phyloP scores from a whole-genome alignment of 2,888 invertebrate species.

The Pachydiplax longipennis region DNA sequence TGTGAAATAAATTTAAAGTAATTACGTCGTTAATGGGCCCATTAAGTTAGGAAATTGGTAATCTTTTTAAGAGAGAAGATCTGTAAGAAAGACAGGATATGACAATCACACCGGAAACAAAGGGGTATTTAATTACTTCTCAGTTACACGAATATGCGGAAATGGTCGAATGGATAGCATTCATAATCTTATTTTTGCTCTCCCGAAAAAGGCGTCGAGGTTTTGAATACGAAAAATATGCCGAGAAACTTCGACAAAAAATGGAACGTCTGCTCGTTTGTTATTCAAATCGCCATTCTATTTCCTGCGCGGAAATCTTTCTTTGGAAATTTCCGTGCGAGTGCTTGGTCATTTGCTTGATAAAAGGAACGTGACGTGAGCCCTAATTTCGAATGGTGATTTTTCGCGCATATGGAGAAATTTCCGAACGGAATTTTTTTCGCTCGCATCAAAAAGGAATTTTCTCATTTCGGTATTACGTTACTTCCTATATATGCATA shows the following conservation, averaged over 20 bases:
- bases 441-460: too few species aligned
- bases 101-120: neutral
- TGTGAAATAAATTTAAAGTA: too few species aligned
- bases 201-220: neutral
- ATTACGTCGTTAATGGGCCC: too few species aligned
- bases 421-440: too few species aligned
- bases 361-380: neutral
- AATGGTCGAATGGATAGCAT: neutral
- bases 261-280: neutral
- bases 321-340: neutral
- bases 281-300: neutral
- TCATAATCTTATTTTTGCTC: neutral
- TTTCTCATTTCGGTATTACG: too few species aligned
- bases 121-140: neutral
- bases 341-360: neutral
- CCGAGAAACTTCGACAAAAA: neutral
- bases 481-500: too few species aligned
- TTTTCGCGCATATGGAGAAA: too few species aligned
- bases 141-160: neutral
- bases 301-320: neutral
- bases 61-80: too few species aligned
- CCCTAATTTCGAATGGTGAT: neutral
- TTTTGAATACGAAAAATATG: too few species aligned
- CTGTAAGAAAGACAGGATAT: neutral
- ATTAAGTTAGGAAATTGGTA: too few species aligned